Evolutionary conservation across 2,797 vertebrate species (phyloP).

Genomic region (Hapalemur alaotrensis): DNA sequence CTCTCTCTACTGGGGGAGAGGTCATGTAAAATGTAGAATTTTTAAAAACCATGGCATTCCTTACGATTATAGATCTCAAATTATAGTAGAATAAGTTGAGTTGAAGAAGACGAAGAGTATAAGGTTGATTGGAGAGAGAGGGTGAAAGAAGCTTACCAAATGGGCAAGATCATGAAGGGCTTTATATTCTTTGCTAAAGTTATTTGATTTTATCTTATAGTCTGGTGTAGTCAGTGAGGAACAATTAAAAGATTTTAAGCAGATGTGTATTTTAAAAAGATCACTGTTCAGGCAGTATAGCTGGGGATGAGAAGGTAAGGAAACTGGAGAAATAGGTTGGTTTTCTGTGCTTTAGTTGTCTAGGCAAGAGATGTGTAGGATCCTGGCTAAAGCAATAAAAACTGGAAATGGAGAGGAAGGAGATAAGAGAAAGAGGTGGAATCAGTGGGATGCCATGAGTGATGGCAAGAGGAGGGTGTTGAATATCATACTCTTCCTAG

Average conservation of each 20-base stretch:
- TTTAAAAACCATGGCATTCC: slow-evolving; percentile 20
- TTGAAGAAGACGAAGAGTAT: slow-evolving; percentile 13
- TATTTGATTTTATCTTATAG: slow-evolving; percentile 38
- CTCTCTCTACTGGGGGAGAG: neutral
- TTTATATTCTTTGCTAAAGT: slow-evolving; percentile 28
- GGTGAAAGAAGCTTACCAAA: neutral
- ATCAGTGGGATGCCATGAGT: neutral
- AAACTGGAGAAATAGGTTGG: neutral
- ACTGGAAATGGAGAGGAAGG: neutral
- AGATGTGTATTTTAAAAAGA: slow-evolving; percentile 19
- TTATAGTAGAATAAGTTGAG: slow-evolving; percentile 2
- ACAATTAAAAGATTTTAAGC: slow-evolving; percentile 18
- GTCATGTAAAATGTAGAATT: neutral
- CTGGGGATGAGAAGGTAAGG: neutral
- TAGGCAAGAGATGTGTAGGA: neutral
- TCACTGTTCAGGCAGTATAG: neutral
- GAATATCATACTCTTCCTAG: neutral
- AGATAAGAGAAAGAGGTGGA: neutral
- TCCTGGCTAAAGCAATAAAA: neutral
- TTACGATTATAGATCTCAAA: slow-evolving; percentile 22
- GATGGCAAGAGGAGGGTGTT: neutral
- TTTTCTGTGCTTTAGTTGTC: slow-evolving; percentile 5
- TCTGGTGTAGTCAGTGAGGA: neutral
- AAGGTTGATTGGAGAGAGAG: neutral
- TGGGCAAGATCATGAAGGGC: neutral